Base-by-base conservation (phyloP, 2,797 vertebrate genomes). In the Myotis findleyi region DNA sequence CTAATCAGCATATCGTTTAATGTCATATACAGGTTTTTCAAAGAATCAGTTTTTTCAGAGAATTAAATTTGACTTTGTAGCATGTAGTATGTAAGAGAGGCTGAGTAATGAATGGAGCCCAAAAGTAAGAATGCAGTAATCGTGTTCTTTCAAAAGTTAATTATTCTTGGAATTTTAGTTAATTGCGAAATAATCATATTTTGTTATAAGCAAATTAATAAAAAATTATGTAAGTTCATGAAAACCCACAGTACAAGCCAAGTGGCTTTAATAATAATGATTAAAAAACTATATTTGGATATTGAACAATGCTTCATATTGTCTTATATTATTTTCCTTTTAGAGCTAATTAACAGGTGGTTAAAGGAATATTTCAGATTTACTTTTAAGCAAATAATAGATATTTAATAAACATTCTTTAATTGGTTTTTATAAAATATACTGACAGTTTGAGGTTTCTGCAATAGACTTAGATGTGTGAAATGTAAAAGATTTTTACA, bases 111-210 rank as follows among this genome's bases (percentile, higher is more conserved):
- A 93, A 85, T 81, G 23, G 62, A 95, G 7, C 73, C 84, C 71
- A 75, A 57, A 82, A 66, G 44, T 76, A 47, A 81, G 17, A 51
- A 47, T 81, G 91, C 7, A 68, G 0, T 83, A 55, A 73, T 75
- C 64, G 11, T 17, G 38, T 71, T 80, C 64, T 49, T 82, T 86
- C 87, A 36, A 81, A 93, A 89, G 51, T 44, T 81, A 14, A 72
- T 84, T 85, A 77, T 87, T 87, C 16, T 86, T 94, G 53, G 33
- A 55, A 87, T 89, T 87, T 72, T n/a, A 30, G 18, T 83, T 93
- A 69, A 57, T 87, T 72, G 55, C 64, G 14, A 92, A 89, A 71
- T 41, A 84, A 30, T 57, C 18, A 71, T 25, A 62, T 87, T 92
- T 62, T 94, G 36, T 57, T 53, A 47, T 59, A 85, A 96, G 23